phyloP scores from a whole-genome alignment of 2,888 invertebrate species.

The Phyllotreta striolata region DNA sequence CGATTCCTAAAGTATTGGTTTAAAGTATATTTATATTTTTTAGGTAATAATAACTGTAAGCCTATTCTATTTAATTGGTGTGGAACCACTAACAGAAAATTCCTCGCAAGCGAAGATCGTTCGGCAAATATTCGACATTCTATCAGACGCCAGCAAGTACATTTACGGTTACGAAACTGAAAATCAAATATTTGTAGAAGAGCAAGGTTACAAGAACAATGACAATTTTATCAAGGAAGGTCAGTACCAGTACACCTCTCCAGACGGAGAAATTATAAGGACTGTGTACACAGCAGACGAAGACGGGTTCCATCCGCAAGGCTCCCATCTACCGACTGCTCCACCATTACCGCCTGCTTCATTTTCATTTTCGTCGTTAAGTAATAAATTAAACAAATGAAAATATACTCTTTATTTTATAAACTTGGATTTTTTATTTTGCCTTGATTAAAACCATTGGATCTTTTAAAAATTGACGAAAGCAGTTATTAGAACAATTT shows the following conservation, averaged over 20 bases:
- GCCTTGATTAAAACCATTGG: background rate
- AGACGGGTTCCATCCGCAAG: slow-evolving; percentile 69
- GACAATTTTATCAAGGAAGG: slow-evolving; percentile 45
- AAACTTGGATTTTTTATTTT: slow-evolving; percentile 3
- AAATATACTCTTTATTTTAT: background rate
- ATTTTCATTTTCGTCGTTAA: slow-evolving; percentile 12
- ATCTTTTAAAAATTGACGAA: no score
- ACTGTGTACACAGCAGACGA: slow-evolving; percentile 26
- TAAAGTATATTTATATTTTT: no score
- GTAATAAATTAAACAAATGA: background rate
- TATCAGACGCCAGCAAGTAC: slow-evolving; percentile 42
- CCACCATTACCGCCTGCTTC: slow-evolving; percentile 71
- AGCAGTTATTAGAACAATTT: no score
- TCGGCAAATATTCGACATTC: slow-evolving; percentile 16
- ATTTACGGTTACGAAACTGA: slow-evolving; percentile 70
- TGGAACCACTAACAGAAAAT: background rate
- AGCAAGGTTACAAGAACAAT: slow-evolving; percentile 52
- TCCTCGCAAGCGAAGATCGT: slow-evolving; percentile 7
- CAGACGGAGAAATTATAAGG: slow-evolving; percentile 58
- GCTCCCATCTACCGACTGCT: slow-evolving; percentile 65
- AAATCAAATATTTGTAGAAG: slow-evolving; percentile 64
- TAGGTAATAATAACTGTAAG: no score
- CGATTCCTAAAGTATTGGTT: no score
- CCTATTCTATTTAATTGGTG: no score
- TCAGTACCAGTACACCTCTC: slow-evolving; percentile 63